phyloP scores from a whole-genome alignment of 2,797 vertebrate species.

The Calcarius lapponicus region DNA sequence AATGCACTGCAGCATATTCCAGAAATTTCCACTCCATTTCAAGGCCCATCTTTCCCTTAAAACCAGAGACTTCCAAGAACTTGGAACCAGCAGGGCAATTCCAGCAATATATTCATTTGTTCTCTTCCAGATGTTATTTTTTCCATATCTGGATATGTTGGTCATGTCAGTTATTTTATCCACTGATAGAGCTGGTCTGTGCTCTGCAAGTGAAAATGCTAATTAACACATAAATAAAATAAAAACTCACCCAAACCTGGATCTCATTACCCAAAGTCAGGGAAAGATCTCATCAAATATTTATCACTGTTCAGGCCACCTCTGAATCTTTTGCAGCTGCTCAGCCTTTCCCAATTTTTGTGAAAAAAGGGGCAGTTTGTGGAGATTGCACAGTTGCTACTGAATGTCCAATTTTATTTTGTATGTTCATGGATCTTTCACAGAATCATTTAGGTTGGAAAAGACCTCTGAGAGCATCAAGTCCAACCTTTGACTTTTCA shows the following conservation, averaged over 20 bases:
- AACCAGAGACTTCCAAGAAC: neutral
- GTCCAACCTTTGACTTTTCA: neutral
- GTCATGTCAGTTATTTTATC: neutral
- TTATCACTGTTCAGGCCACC: neutral
- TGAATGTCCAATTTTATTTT: neutral
- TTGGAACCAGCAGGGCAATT: neutral
- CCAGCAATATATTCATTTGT: neutral
- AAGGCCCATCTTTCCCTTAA: neutral
- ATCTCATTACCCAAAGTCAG: neutral
- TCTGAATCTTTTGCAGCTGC: neutral
- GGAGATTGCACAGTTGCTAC: neutral
- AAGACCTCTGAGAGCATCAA: neutral
- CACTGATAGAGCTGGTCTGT: neutral
- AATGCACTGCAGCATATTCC: neutral
- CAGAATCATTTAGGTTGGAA: neutral
- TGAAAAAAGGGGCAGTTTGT: neutral
- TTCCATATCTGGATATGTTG: neutral
- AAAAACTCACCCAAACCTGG: neutral
- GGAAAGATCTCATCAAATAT: neutral
- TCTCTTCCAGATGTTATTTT: neutral
- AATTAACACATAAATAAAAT: neutral
- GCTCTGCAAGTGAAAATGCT: neutral
- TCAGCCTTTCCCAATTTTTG: neutral
- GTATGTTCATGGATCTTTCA: neutral
- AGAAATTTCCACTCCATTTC: neutral